phyloP scores from a whole-genome alignment of 2,113 vertebrate species.

The Epinephelus lanceolatus region DNA sequence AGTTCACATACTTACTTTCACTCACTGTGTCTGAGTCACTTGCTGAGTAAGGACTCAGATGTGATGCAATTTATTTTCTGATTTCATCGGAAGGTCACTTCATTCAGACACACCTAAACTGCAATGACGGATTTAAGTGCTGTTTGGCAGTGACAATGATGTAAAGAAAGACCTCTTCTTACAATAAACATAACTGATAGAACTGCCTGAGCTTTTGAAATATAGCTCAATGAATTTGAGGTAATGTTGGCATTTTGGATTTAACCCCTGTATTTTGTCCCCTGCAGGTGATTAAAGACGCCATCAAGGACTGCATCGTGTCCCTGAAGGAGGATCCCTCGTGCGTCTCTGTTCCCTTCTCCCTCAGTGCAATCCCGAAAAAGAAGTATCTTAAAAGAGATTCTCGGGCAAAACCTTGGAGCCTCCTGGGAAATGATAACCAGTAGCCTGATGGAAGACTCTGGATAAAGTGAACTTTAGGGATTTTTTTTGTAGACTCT shows the following conservation, averaged over 20 bases:
- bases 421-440: slow-evolving; percentile 57
- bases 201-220: neutral
- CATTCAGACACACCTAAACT: neutral
- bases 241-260: neutral
- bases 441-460: slow-evolving; percentile 42
- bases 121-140: too few species aligned
- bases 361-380: slow-evolving; percentile 90
- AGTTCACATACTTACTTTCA: slow-evolving; percentile 50
- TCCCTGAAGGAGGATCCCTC: slow-evolving; percentile 90
- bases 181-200: neutral
- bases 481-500: slow-evolving; percentile 22
- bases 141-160: too few species aligned
- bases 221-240: neutral
- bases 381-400: slow-evolving; percentile 89
- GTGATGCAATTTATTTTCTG: slow-evolving; percentile 14
- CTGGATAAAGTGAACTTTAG: slow-evolving; percentile 8
- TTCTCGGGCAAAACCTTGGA: slow-evolving; percentile 73
- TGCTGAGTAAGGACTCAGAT: slow-evolving; percentile 16
- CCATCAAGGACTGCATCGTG: slow-evolving; percentile 90
- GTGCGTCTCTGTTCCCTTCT: slow-evolving; percentile 87
- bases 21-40: slow-evolving; percentile 58
- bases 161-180: neutral
- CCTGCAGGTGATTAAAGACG: slow-evolving; percentile 91
- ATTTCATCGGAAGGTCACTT: slow-evolving; percentile 13
- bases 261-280: neutral